phyloP scores from a whole-genome alignment of 2,797 vertebrate species.

The Microcaecilia unicolor region DNA sequence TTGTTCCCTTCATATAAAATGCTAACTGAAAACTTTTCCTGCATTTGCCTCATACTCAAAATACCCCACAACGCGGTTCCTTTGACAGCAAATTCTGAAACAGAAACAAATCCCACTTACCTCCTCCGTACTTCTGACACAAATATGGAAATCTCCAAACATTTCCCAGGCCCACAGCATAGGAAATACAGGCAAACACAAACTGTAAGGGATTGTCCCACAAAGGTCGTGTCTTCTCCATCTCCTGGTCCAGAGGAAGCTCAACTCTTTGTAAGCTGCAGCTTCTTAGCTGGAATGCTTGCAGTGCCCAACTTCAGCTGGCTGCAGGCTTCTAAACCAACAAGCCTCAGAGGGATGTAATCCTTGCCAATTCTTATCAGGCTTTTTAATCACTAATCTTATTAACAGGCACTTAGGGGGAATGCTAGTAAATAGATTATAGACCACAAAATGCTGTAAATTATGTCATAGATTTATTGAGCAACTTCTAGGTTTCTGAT shows the following conservation, averaged over 20 bases:
- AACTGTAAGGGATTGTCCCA: conserved; percentile 81
- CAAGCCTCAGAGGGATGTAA: conserved; percentile 13
- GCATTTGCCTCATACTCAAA: too few species aligned
- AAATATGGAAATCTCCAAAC: conserved; percentile 94
- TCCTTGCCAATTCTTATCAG: conserved; percentile 35
- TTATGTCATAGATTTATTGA: conserved; percentile 29
- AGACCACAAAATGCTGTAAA: conserved; percentile 26
- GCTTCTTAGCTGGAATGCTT: not conserved
- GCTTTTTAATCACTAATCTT: conserved; percentile 62
- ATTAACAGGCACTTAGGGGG: conserved; percentile 49
- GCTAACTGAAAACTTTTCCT: too few species aligned
- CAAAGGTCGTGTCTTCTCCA: conserved; percentile 60
- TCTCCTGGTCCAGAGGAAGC: too few species aligned
- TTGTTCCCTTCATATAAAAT: too few species aligned
- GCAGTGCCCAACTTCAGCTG: conserved; percentile 22
- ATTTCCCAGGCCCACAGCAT: conserved; percentile 87
- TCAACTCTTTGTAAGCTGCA: too few species aligned
- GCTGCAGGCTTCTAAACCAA: conserved; percentile 8
- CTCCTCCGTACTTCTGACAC: conserved; percentile 90
- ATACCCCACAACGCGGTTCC: too few species aligned
- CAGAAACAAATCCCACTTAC: conserved; percentile 50
- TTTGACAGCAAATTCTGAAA: too few species aligned
- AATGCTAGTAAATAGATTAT: conserved; percentile 55
- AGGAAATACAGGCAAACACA: conserved; percentile 85
- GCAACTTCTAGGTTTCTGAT: conserved; percentile 21